Evolutionary conservation across 2,888 invertebrate species (phyloP).

Genomic region (Chloroclysta siterata): DNA sequence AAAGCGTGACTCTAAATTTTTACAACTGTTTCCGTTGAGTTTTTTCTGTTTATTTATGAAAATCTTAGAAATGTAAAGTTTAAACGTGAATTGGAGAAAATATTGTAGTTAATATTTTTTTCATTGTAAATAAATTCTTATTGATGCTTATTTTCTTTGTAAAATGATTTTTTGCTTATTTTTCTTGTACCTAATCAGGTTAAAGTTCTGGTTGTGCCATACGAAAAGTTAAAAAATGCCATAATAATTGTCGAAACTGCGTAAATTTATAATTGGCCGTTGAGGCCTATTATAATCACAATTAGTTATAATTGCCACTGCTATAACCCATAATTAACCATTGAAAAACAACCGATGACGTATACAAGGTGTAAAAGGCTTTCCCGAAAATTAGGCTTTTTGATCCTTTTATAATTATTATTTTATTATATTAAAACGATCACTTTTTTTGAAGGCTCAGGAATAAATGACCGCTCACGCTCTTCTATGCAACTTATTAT

Average conservation of each 20-base stretch:
- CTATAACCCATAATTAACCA: not conserved
- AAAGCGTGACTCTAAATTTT: slow-evolving; percentile 64
- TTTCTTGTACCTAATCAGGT: no score
- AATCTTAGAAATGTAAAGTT: slow-evolving; percentile 29
- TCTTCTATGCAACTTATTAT: no score
- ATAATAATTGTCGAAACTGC: not conserved
- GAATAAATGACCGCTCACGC: no score
- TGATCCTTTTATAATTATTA: no score
- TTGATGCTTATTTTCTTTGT: not conserved
- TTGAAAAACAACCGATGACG: not conserved
- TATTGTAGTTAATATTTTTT: no score
- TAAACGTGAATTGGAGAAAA: not conserved
- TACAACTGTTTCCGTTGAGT: slow-evolving; percentile 53
- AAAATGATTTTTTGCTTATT: not conserved
- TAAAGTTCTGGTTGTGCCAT: slow-evolving; percentile 16
- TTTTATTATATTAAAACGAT: no score
- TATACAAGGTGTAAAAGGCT: not conserved
- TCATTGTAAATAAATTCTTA: no score
- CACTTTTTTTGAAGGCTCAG: no score
- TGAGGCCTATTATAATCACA: slow-evolving; percentile 10
- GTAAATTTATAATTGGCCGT: slow-evolving; percentile 24
- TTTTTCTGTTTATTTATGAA: slow-evolving; percentile 39
- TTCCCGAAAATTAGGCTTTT: no score
- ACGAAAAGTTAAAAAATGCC: not conserved
- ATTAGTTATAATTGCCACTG: slow-evolving; percentile 15